Evolutionary conservation across 2,888 invertebrate species (phyloP).

Genomic region (Callyntrura guangdongensis): DNA sequence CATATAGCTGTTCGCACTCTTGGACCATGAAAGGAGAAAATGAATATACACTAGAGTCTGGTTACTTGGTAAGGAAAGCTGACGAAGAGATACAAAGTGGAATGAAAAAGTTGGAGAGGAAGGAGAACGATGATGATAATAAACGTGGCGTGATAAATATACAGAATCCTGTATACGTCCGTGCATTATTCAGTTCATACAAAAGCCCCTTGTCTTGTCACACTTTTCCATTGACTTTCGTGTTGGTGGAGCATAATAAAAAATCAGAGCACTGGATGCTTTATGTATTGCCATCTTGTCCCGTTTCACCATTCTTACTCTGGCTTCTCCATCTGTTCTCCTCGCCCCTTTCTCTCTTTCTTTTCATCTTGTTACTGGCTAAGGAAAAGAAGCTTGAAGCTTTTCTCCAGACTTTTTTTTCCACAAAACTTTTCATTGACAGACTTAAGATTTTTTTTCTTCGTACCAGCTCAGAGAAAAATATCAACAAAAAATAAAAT

Average conservation of each 20-base stretch:
- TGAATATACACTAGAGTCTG: not conserved
- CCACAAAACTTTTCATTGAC: not conserved
- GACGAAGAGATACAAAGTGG: not conserved
- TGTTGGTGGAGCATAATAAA: conserved; percentile 10
- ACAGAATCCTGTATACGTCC: no score
- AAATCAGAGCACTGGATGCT: not conserved
- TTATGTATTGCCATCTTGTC: not conserved
- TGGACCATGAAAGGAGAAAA: not conserved
- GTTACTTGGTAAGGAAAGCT: not conserved
- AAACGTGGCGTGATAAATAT: not conserved
- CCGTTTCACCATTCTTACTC: not conserved
- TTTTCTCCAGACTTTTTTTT: not conserved
- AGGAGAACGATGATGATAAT: not conserved
- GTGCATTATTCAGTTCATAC: not conserved
- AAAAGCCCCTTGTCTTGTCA: conserved; percentile 6
- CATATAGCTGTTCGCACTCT: not conserved
- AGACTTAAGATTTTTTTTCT: not conserved
- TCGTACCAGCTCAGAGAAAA: no score
- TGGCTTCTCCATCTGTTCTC: not conserved
- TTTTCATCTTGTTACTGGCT: no score
- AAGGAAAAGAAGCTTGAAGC: no score
- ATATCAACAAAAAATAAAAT: not conserved
- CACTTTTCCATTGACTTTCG: not conserved
- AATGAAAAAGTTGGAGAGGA: not conserved
- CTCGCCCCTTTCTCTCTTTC: no score